Evolutionary conservation across 2,797 vertebrate genomes (phyloP).

Genomic region (Gymnoscopelus microlampas): DNA sequence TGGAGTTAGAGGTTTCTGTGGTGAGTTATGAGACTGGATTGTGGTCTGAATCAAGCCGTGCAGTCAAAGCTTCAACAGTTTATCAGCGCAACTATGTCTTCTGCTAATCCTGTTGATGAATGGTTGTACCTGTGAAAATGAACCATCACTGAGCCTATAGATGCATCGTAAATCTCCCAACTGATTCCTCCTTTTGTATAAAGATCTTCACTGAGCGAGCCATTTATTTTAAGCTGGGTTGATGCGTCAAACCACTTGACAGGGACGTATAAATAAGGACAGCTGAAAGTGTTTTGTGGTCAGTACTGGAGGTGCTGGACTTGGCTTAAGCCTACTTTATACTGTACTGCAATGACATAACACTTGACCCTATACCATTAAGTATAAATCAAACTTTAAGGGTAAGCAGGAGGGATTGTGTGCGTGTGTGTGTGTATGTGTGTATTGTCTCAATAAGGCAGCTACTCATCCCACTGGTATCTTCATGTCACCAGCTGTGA

Average conservation of each 20-base stretch:
- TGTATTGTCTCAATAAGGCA: slow-evolving; percentile 69
- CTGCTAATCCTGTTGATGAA: slow-evolving; percentile 37
- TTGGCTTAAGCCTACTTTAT: background rate
- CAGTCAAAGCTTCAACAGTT: slow-evolving; percentile 27
- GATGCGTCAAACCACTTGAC: slow-evolving; percentile 37
- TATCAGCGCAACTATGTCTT: slow-evolving; percentile 36
- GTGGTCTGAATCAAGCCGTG: background rate
- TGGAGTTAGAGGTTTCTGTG: slow-evolving; percentile 1
- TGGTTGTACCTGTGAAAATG: slow-evolving; percentile 44
- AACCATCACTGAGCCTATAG: slow-evolving; percentile 35
- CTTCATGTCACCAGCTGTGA: slow-evolving; percentile 65
- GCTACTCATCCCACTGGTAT: slow-evolving; percentile 63
- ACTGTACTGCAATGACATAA: no score
- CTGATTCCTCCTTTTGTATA: slow-evolving; percentile 35
- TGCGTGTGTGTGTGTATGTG: background rate
- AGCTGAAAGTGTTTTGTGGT: slow-evolving; percentile 65
- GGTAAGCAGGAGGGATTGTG: background rate
- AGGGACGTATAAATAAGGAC: slow-evolving; percentile 51
- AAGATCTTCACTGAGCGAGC: slow-evolving; percentile 16
- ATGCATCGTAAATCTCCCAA: slow-evolving; percentile 15
- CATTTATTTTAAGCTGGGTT: slow-evolving; percentile 61
- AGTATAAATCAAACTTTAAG: background rate
- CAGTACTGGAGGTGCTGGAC: slow-evolving; percentile 41
- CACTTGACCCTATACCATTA: no score
- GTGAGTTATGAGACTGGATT: background rate